These are phyloP conservation scores for Tinea semifulvella DNA, from an alignment of 2,888 invertebrate species.

Conservation along the genomic window DNA sequence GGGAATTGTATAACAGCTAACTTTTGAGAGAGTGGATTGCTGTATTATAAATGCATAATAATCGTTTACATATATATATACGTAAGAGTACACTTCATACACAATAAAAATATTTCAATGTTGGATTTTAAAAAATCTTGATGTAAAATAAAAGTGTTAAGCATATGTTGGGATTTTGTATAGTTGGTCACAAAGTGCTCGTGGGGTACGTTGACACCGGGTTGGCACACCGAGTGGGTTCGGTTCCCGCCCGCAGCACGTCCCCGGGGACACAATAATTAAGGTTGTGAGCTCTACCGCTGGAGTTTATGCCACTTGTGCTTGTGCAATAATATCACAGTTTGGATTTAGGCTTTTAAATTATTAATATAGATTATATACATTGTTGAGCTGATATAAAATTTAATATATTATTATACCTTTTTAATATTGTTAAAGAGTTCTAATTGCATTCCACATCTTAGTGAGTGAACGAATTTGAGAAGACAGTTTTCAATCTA, in stretches of 20 bases:
- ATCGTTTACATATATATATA: no score
- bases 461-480: constrained; percentile 65
- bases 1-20: no score
- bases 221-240: no score
- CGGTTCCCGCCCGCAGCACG: constrained; percentile 3
- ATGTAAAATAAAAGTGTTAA: no score
- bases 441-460: constrained; percentile 69
- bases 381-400: constrained; percentile 71
- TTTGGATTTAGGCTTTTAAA: constrained; percentile 69
- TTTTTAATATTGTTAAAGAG: constrained; percentile 69
- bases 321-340: constrained; percentile 70
- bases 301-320: constrained; percentile 67
- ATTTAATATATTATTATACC: constrained; percentile 70
- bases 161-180: no score
- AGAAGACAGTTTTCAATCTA: constrained; percentile 65
- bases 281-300: constrained; percentile 67
- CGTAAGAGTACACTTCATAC: no score
- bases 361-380: constrained; percentile 68
- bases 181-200: no score
- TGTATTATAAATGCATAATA: no score
- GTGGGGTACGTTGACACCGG: no score
- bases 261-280: constrained; percentile 30
- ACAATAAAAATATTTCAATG: no score
- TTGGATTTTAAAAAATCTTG: no score
- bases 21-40: no score